A percentile compares a stretch with the other conserved stretches of the same genome.
phyloP scores from a whole-genome alignment of 1,140 invertebrate genomes.

The Heterodera schachtii region DNA sequence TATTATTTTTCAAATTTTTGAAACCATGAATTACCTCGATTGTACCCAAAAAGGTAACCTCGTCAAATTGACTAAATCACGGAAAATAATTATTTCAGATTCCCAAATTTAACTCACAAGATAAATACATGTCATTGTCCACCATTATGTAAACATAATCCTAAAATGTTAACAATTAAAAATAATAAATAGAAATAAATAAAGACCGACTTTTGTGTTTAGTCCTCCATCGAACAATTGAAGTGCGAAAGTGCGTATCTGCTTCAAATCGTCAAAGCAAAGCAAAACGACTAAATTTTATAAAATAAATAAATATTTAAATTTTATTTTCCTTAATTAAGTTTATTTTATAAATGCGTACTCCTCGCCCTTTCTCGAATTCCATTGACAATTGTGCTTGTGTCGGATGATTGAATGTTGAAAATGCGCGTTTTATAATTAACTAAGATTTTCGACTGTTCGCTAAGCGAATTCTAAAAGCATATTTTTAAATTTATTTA shows the following conservation, averaged over 20 bases:
- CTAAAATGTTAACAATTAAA: constrained; percentile 5
- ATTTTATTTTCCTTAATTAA: neutral
- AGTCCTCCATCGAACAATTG: constrained; percentile 37
- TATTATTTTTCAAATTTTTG: neutral
- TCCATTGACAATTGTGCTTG: constrained; percentile 19
- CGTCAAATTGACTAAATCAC: neutral
- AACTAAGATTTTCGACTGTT: constrained; percentile 15
- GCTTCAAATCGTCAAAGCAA: neutral
- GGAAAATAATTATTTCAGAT: neutral
- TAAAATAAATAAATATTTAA: neutral
- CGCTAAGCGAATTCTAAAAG: neutral
- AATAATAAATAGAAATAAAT: neutral
- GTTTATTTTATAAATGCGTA: neutral
- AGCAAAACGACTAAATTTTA: neutral
- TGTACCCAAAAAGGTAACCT: neutral
- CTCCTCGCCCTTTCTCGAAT: constrained; percentile 35
- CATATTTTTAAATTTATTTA: neutral
- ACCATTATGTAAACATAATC: constrained; percentile 41
- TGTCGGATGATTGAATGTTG: constrained; percentile 10
- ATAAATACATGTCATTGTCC: constrained; percentile 32
- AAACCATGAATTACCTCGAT: neutral
- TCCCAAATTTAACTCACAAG: constrained; percentile 30
- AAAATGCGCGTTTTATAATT: constrained; percentile 23
- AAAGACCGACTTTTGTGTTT: constrained; percentile 30
- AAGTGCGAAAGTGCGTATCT: constrained; percentile 41